Percentiles rank a stretch among this genome's conserved stretches.
Evolutionary conservation across 1,140 invertebrate genomes (phyloP).

Genomic region (Pachypeltis micranthus): DNA sequence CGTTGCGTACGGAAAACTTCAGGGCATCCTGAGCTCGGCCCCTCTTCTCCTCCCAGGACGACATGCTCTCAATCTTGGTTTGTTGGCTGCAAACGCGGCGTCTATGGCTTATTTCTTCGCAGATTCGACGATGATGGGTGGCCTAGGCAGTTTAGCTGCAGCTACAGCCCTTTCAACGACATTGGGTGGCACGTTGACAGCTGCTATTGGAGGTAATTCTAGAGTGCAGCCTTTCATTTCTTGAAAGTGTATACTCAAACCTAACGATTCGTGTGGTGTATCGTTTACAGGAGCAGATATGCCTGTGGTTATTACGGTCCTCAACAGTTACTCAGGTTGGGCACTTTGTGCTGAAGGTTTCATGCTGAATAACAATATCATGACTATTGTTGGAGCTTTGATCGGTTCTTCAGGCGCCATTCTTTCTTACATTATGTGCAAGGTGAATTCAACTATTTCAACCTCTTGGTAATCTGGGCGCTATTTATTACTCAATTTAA

Average conservation of each 20-base stretch:
- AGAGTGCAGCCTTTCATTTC: no score
- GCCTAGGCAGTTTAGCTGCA: constrained; percentile 52
- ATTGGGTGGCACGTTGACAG: constrained; percentile 78
- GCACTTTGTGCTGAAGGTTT: constrained; percentile 82
- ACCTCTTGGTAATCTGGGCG: neutral
- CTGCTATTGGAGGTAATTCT: constrained; percentile 75
- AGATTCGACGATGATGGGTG: constrained; percentile 49
- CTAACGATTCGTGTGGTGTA: constrained; percentile 6
- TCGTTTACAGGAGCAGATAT: constrained; percentile 62
- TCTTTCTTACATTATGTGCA: constrained; percentile 90
- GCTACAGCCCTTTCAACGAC: constrained; percentile 58
- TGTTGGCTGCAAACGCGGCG: constrained; percentile 55
- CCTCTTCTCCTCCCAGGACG: constrained; percentile 72
- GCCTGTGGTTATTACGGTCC: constrained; percentile 85
- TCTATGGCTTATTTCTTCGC: constrained; percentile 58
- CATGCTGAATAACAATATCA: constrained; percentile 84
- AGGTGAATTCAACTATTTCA: constrained; percentile 41
- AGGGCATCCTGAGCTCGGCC: constrained; percentile 65
- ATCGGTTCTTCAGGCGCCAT: constrained; percentile 87
- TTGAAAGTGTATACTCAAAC: constrained; percentile 1
- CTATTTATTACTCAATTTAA: neutral
- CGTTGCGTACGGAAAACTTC: constrained; percentile 84
- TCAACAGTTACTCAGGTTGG: constrained; percentile 77
- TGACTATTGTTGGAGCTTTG: constrained; percentile 82
- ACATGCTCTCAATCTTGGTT: constrained; percentile 57